Conservation (phyloP, 1,140 invertebrate genomes). For the Pectinophora gossypiella region DNA sequence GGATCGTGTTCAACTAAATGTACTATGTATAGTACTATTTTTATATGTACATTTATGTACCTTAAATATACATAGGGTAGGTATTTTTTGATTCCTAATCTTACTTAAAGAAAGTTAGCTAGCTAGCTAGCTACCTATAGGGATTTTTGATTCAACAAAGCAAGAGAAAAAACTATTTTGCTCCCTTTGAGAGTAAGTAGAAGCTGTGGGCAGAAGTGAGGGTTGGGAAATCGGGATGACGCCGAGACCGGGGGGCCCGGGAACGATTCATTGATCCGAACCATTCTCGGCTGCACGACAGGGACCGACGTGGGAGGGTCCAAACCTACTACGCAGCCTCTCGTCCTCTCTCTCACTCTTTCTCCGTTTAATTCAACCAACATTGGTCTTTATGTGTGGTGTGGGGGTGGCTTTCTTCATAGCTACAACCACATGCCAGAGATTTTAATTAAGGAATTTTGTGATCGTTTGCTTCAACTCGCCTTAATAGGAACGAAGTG, state of each 20-base stretch:
- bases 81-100: too few species aligned
- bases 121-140: too few species aligned
- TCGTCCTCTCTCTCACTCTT: conserved; percentile 28
- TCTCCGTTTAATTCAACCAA: conserved; percentile 34
- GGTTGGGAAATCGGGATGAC: conserved; percentile 34
- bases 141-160: too few species aligned
- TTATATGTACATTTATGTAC: too few species aligned
- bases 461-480: not conserved
- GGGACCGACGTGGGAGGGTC: conserved; percentile 38
- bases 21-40: not conserved
- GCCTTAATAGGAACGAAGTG: not conserved
- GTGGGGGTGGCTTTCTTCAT: too few species aligned
- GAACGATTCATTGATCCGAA: conserved; percentile 75
- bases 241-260: conserved; percentile 46
- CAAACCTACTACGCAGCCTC: conserved; percentile 11
- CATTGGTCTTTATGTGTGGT: conserved; percentile 7
- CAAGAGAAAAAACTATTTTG: not conserved
- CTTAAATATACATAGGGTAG: too few species aligned
- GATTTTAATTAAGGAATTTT: too few species aligned
- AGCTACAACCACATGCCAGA: too few species aligned
- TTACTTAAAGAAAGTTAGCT: too few species aligned
- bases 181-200: not conserved
- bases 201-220: not conserved
- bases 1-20: not conserved
- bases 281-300: conserved; percentile 58